Percentiles rank a stretch among this genome's conserved stretches.
Evolutionary conservation across 64 coral and sea anemone species (phyloP).

Genomic region (Hydrozoanthus tunicans): DNA sequence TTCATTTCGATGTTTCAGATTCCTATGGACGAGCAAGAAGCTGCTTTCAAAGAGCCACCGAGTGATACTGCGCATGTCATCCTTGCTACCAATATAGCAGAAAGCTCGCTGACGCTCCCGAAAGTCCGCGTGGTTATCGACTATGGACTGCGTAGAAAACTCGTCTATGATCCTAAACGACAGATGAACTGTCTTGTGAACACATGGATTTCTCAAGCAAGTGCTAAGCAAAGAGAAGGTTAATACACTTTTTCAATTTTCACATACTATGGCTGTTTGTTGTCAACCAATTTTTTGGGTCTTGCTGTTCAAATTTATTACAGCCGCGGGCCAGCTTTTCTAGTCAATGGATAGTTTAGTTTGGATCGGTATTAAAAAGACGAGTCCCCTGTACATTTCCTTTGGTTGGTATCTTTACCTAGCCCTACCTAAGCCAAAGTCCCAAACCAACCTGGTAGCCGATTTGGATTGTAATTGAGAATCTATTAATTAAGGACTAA

Average conservation of each 20-base stretch:
- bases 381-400: too few relatives aligned
- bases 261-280: neutral
- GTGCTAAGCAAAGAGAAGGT: conserved; percentile 45
- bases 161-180: conserved; percentile 18
- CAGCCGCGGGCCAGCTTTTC: too few relatives aligned
- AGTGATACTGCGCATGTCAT: conserved; percentile 26
- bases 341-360: too few relatives aligned
- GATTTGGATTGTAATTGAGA: too few relatives aligned
- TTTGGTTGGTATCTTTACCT: too few relatives aligned
- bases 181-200: conserved; percentile 38
- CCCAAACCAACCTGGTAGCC: too few relatives aligned
- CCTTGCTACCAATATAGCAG: conserved; percentile 35
- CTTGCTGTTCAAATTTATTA: too few relatives aligned
- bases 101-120: conserved; percentile 34
- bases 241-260: neutral
- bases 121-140: conserved; percentile 52
- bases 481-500: too few relatives aligned
- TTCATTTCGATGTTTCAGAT: neutral
- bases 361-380: too few relatives aligned
- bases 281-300: too few relatives aligned
- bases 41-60: conserved; percentile 27
- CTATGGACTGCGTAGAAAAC: conserved; percentile 31
- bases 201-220: conserved; percentile 41
- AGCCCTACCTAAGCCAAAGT: too few relatives aligned
- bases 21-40: conserved; percentile 25